Evolutionary conservation across 2,113 vertebrate species (phyloP), one percentile per base, ranked within the genome.

Genomic region (Carlito syrichta): DNA sequence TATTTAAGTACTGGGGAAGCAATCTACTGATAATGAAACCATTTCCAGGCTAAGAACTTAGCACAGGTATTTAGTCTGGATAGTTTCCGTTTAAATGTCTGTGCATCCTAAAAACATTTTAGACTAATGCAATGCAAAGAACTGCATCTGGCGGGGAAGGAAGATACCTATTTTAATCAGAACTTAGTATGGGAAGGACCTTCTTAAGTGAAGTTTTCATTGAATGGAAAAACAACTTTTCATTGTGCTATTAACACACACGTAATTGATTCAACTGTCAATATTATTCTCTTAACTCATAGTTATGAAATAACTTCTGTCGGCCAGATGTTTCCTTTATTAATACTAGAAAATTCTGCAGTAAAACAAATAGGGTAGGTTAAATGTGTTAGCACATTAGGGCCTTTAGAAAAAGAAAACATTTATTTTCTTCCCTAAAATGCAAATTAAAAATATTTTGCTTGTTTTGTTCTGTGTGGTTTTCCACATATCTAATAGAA

Each of bases 41-140:
- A 96, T 98, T 94, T 95, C 62, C 76, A 96, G 79, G 96, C 86
- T 97, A 94, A 96, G 89, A 95, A 96, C 60, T 93, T 84, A 78
- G 20, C 93, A 88, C 91, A 96, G 82, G 91, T 97, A 97, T 87
- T 95, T 96, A 94, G 83, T 95, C 43, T 96, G 32, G 79, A 89
- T 78, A 91, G 60, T 91, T 95, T 97, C 89, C 84, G 71, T 96
- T 60, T 81, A 94, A 95, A 96, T 84, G 82, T 79, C 76, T 96
- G 6, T 69, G 30, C 40, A 86, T 83, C 81, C 81, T 95, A 66
- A 97, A 95, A 93, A 27, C 83, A 95, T 92, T 93, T 94, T 5
- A 66, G 69, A 38, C 14, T 95, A 93, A 97, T 96, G 68, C 23
- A 91, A 60, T 76, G 45, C 78, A 89, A 84, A 91, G 58, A 63